Base-by-base conservation (phyloP, 2,888 invertebrate species). In the Venustoraphidia nigricollis region DNA sequence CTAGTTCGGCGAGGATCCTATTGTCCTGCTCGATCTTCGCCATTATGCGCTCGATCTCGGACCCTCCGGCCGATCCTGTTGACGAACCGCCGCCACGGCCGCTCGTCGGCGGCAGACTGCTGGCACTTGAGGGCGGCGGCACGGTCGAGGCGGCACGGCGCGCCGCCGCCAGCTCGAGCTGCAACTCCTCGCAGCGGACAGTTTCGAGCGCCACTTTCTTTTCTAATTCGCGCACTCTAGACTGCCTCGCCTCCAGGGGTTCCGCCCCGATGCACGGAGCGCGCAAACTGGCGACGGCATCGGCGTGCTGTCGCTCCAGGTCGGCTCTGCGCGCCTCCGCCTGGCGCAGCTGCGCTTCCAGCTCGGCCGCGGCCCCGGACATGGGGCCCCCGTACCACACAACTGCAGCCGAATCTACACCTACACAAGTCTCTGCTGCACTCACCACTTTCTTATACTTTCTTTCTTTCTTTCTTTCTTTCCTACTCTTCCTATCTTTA, bases 1-100 rank as follows among this genome's bases (percentile, higher is more conserved):
- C 92, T 62, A 92, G 71, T 65, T 93, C 92, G 55, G 92, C 91
- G 62, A 92, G 75, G 60, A 92, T 86, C 59, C 87, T 77, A 70
- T 86, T 85, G 70, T 83, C 83, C 69, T 91, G 92, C 69, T 92
- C 91, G 61, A 93, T 89, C 74, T 92, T 92, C 57, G 91, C 91
- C 87, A 93, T 91, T 66, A 93, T 89, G 62, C 89, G 78, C 68
- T 92, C 91, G 65, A 92, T 91, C 71, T 92, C 91, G 40, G 82
- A 78, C 65, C 63, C 60, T 53, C 62, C 60, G 53, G 60, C 34
- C 65, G 65, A 54, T 59, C 65, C 64, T 56, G 72, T 55, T 59
- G 63, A 58, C 59, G 63, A 35, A 48, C 53, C 45, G 48, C 58
- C 10, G 64, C 64, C 64, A 65, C 65, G 64, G 62, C 62, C 64